A percentile compares a stretch with the other conserved stretches of the same genome.
Evolutionary conservation across 2,797 vertebrate species (phyloP).

Genomic region (Alectoris magna): DNA sequence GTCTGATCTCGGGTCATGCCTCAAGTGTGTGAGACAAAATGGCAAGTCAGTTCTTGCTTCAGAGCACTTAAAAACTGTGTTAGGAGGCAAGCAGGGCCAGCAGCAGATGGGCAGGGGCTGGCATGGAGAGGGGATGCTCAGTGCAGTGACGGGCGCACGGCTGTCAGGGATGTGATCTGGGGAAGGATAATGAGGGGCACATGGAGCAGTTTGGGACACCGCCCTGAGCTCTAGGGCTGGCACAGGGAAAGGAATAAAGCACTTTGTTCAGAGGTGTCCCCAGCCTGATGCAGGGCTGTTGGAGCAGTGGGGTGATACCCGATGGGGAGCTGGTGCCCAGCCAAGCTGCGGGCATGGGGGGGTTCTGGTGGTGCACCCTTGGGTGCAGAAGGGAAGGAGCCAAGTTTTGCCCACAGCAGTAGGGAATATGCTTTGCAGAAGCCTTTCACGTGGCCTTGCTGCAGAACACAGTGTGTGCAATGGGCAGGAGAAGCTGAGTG

Average conservation of each 20-base stretch:
- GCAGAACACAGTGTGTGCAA: neutral
- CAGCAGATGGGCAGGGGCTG: neutral
- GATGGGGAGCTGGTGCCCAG: rapidly evolving
- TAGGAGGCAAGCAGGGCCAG: neutral
- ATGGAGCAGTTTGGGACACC: neutral
- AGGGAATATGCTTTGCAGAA: neutral
- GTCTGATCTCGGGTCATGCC: neutral
- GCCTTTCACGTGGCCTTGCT: no score
- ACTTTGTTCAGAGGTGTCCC: rapidly evolving
- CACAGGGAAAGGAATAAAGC: neutral
- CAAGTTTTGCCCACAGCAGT: rapidly evolving
- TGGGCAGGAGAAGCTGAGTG: neutral
- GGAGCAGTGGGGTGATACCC: neutral
- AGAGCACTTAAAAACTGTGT: rapidly evolving
- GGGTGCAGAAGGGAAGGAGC: neutral
- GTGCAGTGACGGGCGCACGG: neutral
- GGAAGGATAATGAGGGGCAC: neutral
- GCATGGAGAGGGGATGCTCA: rapidly evolving
- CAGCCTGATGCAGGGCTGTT: neutral
- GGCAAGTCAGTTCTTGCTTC: neutral
- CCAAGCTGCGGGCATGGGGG: neutral
- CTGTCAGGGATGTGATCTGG: neutral
- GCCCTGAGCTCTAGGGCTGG: rapidly evolving
- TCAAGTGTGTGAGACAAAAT: neutral
- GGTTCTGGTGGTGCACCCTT: neutral